Conservation (phyloP, 2,888 invertebrate genomes). For the Hedya salicella region DNA sequence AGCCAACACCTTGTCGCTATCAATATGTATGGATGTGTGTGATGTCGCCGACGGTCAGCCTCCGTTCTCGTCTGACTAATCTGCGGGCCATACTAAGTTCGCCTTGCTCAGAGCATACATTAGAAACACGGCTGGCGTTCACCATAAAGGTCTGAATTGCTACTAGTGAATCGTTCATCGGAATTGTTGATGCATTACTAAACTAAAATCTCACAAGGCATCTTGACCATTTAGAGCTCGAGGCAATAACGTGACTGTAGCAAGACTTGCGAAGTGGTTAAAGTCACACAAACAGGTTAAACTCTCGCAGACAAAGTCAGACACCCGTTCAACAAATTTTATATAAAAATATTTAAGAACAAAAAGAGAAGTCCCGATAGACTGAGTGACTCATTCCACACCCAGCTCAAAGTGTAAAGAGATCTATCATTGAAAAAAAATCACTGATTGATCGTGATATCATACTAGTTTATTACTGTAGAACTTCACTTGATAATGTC, state of each 20-base stretch:
- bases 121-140: conserved; percentile 3
- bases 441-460: no score
- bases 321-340: no score
- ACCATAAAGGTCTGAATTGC: conserved; percentile 8
- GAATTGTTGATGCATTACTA: conserved; percentile 1
- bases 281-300: no score
- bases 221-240: not conserved
- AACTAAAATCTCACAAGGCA: not conserved
- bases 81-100: conserved; percentile 19
- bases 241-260: not conserved
- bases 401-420: no score
- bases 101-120: not conserved
- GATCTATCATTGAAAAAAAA: no score
- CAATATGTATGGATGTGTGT: conserved; percentile 77
- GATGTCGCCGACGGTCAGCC: conserved; percentile 66
- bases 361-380: no score
- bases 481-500: no score
- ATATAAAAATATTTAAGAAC: no score
- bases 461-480: no score
- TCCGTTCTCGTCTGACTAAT: conserved; percentile 20
- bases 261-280: not conserved
- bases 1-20: conserved; percentile 78
- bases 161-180: conserved; percentile 1
- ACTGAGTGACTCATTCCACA: no score
- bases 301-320: no score